Conservation (phyloP, 2,888 invertebrate species). For the Hydraecia micacea region DNA sequence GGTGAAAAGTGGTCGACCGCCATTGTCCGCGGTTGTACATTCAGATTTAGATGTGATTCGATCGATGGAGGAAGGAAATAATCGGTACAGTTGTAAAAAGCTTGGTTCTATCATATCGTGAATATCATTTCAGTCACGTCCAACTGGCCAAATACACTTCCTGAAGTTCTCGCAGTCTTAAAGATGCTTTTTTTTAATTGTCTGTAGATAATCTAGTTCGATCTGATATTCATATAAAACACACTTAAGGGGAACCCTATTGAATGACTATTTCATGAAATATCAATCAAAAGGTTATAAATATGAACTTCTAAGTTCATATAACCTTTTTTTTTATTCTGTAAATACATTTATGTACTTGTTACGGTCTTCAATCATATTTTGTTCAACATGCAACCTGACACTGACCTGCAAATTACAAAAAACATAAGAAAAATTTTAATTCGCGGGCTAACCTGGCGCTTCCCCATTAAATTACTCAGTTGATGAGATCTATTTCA, state of each 20-base stretch:
- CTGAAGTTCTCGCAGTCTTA: not conserved
- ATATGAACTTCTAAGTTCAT: too few species aligned
- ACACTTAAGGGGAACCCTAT: not conserved
- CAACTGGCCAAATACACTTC: not conserved
- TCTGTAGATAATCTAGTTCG: not conserved
- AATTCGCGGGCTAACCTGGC: not conserved
- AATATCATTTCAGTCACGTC: not conserved
- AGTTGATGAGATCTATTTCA: not conserved
- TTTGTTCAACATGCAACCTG: not conserved
- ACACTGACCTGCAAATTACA: not conserved
- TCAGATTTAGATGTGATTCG: not conserved
- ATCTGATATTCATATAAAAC: not conserved
- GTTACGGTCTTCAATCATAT: not conserved
- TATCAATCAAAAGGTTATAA: too few species aligned
- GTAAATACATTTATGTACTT: too few species aligned
- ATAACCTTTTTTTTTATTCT: too few species aligned
- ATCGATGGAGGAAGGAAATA: not conserved
- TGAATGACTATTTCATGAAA: not conserved
- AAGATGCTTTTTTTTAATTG: not conserved
- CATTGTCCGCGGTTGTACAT: not conserved
- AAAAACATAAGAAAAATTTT: not conserved
- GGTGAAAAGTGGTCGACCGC: too few species aligned
- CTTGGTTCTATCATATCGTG: not conserved
- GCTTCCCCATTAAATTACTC: not conserved
- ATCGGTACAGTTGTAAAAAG: not conserved